Base-by-base conservation (phyloP, 2,888 invertebrate species). In the Amphipoea oculea region DNA sequence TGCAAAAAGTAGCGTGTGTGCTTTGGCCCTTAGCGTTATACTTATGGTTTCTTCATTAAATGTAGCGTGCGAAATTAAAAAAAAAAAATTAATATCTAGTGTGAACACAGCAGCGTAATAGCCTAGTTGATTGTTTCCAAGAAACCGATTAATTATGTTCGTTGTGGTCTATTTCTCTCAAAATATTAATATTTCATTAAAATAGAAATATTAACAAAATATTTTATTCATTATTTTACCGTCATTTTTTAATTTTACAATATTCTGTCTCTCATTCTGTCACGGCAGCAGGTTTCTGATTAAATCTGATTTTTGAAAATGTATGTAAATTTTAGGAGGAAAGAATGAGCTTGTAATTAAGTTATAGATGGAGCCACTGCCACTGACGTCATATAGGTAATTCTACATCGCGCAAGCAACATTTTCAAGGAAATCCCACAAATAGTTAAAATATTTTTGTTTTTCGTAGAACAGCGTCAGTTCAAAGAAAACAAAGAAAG, bases 401-500 rank as follows among this genome's bases (percentile, higher is more conserved):
- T 54, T 11, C n/a, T 40, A 40, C 23, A 40, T 57, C 57, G 9
- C 23, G 40, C 23, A 40, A 40, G 23, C 14, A 40, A 40, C 54
- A 54, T 70, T 54, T 45, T 17, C 14, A 63, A 51, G 17, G 6
- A 51, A 51, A 63, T 63, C 45, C 42, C 17, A 42, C 51, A 54
- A 12, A 48, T n/a, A 29, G 1, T 29, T 62, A 6, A 20, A 63
- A 12, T 36, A 14, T 57, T 40, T 40, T 73, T 45, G 1, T 62
- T 29, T 68, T n/a, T 51, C 3, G 12, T 20, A 80, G 80, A 62
- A 48, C 14, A 62, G 7, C 20, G 62, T 6, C 4, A 11, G 9
- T 40, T 20, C 68, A 48, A 86, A 83, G 42, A 69, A 68, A 40
- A 12, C 54, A 6, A 90, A 84, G 60, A 40, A 72, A 63, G 80